Base-by-base conservation (phyloP, 2,113 vertebrate species). In the Sebastes fasciatus region DNA sequence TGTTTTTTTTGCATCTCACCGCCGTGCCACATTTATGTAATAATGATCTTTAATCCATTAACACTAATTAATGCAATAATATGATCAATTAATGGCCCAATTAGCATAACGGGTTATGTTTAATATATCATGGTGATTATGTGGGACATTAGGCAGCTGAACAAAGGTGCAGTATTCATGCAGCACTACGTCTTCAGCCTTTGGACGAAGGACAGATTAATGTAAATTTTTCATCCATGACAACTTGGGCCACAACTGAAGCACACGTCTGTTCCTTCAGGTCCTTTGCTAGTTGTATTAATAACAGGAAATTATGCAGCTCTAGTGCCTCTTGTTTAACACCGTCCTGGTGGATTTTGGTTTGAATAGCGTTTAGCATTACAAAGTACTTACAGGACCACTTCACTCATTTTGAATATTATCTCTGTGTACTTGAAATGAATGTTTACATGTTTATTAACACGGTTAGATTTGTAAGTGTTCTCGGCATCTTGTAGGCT, bases 31-130 rank as follows among this genome's bases (percentile, higher is more conserved):
- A 79, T 78, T 76, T 8, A 77, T 66, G 71, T 26, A 66, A 60
- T 57, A 70, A 84, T 63, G 54, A 72, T 73, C 70, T 63, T 81
- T 71, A 77, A 86, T 66, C 64, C 83, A 77, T 89, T 86, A 81
- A 74, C 78, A 67, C 72, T 48, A 86, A 90, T 90, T 83, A 82
- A 83, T 42, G 21, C 63, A 61, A 80, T 87, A 62, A 87, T 77
- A 63, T 77, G 55, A 77, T 65, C 69, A 85, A 91, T 88, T 77
- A 88, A 78, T 72, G 62, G 42, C 51, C 64, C 55, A 77, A 86
- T 89, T 86, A 89, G 67, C 84, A 80, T 61, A 72, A 82, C 65
- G 34, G 52, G 74, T 45, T 46, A 21, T 43, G 48, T 82, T 62
- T 71, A 80, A 89, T 80, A 72, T 62, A 72, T 73, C 64, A 40